A percentile compares a stretch with the other conserved stretches of the same genome.
These are phyloP conservation scores for Charadrius vociferus DNA, from an alignment of 2,113 vertebrate genomes.

Conservation along the genomic window DNA sequence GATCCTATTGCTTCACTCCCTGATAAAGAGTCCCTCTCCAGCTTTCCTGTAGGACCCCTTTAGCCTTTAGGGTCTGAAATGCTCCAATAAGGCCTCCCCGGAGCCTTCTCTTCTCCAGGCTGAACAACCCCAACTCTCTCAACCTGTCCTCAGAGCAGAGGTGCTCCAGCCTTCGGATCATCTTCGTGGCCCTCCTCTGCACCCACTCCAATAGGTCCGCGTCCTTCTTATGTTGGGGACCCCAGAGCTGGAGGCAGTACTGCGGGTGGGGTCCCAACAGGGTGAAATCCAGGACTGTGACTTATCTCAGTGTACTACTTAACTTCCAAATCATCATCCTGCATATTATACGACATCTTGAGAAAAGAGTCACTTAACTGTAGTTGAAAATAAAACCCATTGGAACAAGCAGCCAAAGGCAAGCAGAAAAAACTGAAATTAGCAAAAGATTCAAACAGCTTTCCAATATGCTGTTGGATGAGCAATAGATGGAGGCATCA, in stretches of 20 bases:
- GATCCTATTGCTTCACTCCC: background rate
- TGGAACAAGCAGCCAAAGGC: background rate
- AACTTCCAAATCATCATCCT: background rate
- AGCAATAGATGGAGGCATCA: background rate
- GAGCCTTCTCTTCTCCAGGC: background rate
- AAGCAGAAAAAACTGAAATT: slow-evolving; percentile 14
- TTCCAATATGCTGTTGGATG: background rate
- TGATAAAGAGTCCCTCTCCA: background rate
- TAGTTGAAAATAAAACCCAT: background rate
- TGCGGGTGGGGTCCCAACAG: background rate
- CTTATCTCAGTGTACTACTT: background rate
- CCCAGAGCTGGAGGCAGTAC: background rate
- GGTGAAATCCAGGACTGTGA: background rate
- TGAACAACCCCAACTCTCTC: background rate
- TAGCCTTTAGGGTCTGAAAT: background rate
- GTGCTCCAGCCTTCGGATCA: background rate
- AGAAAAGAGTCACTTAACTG: background rate
- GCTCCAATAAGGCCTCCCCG: background rate
- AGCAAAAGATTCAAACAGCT: background rate
- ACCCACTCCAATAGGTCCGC: background rate
- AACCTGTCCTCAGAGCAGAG: background rate
- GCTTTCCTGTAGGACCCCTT: background rate
- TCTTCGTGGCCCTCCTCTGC: background rate
- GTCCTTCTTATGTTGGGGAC: background rate
- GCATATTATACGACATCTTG: background rate